Evolutionary conservation across 1,140 invertebrate species (phyloP), one percentile per base, ranked within the genome.

Genomic region (Teleopsis dalmanni): DNA sequence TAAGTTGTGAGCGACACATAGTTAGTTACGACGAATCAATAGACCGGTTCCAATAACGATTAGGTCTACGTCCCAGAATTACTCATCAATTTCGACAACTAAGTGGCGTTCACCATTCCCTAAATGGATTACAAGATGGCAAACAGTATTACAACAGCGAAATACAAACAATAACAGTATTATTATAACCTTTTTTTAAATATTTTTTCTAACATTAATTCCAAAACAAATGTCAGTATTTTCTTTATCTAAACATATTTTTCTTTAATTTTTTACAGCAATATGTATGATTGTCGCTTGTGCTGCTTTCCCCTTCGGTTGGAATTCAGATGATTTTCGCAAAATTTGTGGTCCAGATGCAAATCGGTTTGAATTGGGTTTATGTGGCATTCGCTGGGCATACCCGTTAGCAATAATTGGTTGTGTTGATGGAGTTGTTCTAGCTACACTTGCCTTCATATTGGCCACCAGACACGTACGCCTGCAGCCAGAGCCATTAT

Each of bases 371-470:
- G 76, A 79, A 59, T 76, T 84, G 54, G 86, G 85, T 33, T 78
- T 84, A 9, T 99, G 95, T 68, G 83, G 83, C 29, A 81, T 98
- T 14, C 81, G 93, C 54, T 98, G 95, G 95, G 93, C 93, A 1
- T 96, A 92, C 74, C 80, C 95, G 7, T 75, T 98, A 49, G 92
- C 92, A 11, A 85, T 92, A 41, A 94, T 98, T 40, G 87, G 87
- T 0, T 88, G 93, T 50, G 74, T 95, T 52, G 95, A 98, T 71
- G 91, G 90, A 22, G 74, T 87, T 9, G 90, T 95, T 41, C 75
- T 98, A 37, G 82, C 93, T 0, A 83, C 88, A 6, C 76, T 98
- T 25, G 94, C 94, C 7, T 97, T 98, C 70, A 92, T 97, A 57
- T 75, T 98, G 51, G 93, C 92, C 13, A 88, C 88, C 2, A 75